phyloP scores from a whole-genome alignment of 2,797 vertebrate species.

The Takifugu rubripes region DNA sequence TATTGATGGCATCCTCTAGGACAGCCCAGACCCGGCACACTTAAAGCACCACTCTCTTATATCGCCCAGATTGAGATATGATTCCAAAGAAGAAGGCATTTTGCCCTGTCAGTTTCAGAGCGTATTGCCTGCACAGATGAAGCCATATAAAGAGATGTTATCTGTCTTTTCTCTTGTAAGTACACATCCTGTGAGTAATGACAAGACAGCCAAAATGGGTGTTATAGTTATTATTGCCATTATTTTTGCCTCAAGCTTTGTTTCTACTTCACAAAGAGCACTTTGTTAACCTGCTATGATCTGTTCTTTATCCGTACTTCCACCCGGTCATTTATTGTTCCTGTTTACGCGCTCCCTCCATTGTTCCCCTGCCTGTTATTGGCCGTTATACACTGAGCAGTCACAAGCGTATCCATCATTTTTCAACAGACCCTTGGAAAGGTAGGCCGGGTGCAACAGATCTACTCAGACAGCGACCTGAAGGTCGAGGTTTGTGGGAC shows the following conservation, averaged over 20 bases:
- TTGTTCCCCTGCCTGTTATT: constrained; percentile 29
- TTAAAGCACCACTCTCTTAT: constrained; percentile 47
- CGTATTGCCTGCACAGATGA: constrained; percentile 57
- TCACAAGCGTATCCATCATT: constrained; percentile 47
- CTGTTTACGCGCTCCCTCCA: constrained; percentile 11
- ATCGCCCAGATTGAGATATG: constrained; percentile 46
- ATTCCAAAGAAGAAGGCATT: constrained; percentile 59
- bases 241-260: constrained; percentile 22
- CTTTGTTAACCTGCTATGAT: constrained; percentile 17
- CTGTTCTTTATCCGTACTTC: constrained; percentile 19
- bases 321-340: constrained; percentile 11
- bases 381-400: constrained; percentile 24
- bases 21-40: constrained; percentile 47
- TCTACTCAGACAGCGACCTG: constrained; percentile 98
- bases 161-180: constrained; percentile 29
- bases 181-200: constrained; percentile 42
- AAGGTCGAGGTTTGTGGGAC: constrained; percentile 99
- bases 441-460: constrained; percentile 97
- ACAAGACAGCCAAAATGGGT: constrained; percentile 30
- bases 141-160: constrained; percentile 31
- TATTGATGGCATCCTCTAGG: constrained; percentile 70
- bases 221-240: constrained; percentile 22
- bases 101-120: constrained; percentile 31
- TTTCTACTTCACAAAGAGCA: constrained; percentile 22
- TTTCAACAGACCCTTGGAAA: constrained; percentile 91